Percentiles rank a stretch among this genome's conserved stretches.
Evolutionary conservation across 2,888 invertebrate genomes (phyloP).

Genomic region (Pogonocherus hispidulus): DNA sequence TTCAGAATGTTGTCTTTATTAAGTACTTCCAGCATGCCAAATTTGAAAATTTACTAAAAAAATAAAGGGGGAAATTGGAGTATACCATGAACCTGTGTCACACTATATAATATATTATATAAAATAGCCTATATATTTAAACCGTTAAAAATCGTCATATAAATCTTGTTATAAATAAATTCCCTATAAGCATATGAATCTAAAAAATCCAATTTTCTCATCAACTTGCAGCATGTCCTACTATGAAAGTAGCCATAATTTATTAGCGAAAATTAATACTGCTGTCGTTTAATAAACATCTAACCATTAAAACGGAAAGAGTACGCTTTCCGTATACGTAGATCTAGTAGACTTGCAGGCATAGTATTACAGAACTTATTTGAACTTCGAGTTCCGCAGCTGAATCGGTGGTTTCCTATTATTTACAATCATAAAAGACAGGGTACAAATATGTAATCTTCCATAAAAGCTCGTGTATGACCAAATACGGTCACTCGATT

Average conservation of each 20-base stretch:
- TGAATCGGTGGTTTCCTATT: constrained; percentile 48
- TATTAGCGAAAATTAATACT: constrained; percentile 14
- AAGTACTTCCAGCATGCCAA: too few species aligned
- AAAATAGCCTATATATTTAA: too few species aligned
- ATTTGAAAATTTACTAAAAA: too few species aligned
- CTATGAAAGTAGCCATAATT: constrained; percentile 8
- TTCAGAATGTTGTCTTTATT: too few species aligned
- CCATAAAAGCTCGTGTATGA: constrained; percentile 56
- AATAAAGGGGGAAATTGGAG: too few species aligned
- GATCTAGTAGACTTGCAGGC: constrained; percentile 12
- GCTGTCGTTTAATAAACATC: constrained; percentile 7
- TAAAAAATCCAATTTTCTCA: not conserved
- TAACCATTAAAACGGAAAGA: constrained; percentile 7
- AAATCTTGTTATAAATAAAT: too few species aligned
- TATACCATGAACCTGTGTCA: too few species aligned
- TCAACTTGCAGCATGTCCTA: not conserved
- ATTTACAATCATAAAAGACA: constrained; percentile 55
- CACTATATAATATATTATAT: too few species aligned
- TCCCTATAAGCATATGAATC: too few species aligned
- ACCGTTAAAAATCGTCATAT: too few species aligned
- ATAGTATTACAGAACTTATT: constrained; percentile 18
- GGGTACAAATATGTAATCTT: constrained; percentile 58
- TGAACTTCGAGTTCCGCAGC: constrained; percentile 27
- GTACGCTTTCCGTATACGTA: constrained; percentile 29
- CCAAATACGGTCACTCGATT: constrained; percentile 56